Evolutionary conservation across 2,113 vertebrate genomes (phyloP).

Genomic region (Plecturocebus donacophilus): DNA sequence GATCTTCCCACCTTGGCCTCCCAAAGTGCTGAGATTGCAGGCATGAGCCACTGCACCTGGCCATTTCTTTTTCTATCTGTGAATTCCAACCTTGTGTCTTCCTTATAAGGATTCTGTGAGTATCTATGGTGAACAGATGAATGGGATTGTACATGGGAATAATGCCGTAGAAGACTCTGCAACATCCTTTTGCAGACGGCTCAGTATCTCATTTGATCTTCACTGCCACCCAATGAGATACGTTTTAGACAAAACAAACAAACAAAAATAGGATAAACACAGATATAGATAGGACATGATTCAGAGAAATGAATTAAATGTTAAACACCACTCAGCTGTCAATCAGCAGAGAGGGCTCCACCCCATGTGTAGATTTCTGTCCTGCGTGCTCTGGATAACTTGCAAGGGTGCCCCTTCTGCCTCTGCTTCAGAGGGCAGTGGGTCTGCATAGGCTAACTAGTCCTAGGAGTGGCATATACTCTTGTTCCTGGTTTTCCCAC

Average conservation of each 20-base stretch:
- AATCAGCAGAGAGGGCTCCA: background rate
- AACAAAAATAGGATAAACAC: background rate
- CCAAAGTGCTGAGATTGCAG: too few species aligned
- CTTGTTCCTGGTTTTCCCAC: background rate
- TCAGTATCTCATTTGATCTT: background rate
- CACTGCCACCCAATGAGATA: background rate
- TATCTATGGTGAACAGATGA: background rate
- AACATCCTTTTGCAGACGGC: background rate
- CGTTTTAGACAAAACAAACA: background rate
- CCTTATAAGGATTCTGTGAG: background rate
- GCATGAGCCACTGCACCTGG: too few species aligned
- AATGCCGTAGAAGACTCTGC: too few species aligned
- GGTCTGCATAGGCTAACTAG: background rate
- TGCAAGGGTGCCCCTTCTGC: rapidly evolving
- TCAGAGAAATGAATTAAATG: too few species aligned
- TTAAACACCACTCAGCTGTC: background rate
- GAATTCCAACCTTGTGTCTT: background rate
- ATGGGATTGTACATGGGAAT: background rate
- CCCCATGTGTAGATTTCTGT: too few species aligned
- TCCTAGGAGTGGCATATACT: rapidly evolving
- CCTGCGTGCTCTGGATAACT: rapidly evolving
- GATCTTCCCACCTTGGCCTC: too few species aligned
- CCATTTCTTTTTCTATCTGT: background rate
- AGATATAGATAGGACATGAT: too few species aligned
- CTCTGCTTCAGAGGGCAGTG: background rate